Conservation (phyloP, 2,113 vertebrate genomes). For the Myiagra hebetior region DNA sequence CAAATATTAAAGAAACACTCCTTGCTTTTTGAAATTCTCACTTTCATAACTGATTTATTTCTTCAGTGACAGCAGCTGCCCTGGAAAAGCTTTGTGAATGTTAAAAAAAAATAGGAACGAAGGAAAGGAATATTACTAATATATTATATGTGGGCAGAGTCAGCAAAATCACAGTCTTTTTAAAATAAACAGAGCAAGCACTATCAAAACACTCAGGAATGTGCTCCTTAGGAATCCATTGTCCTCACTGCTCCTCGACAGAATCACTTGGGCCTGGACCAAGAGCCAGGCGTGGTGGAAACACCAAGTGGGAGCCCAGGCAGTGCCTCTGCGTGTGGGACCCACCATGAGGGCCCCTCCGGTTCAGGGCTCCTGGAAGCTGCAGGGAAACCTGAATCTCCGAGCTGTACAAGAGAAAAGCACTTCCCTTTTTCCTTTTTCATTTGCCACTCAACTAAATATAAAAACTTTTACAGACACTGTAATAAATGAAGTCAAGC, state of each 20-base stretch:
- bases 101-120: neutral
- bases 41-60: constrained; percentile 30
- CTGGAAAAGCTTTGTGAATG: neutral
- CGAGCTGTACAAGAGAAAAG: neutral
- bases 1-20: constrained; percentile 68
- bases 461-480: neutral
- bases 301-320: neutral
- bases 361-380: neutral
- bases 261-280: neutral
- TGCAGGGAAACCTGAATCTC: neutral
- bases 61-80: neutral
- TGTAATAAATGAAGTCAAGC: neutral
- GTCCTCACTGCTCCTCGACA: neutral
- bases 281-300: neutral
- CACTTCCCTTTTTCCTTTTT: neutral
- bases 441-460: neutral
- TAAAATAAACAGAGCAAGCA: constrained; percentile 38
- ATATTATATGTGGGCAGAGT: constrained; percentile 18
- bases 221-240: neutral
- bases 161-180: constrained; percentile 25
- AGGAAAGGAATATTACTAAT: constrained; percentile 23
- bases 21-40: neutral
- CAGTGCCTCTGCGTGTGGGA: neutral
- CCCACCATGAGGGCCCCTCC: neutral
- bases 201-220: constrained; percentile 24